phyloP scores from a whole-genome alignment of 2,888 invertebrate genomes.

The Leucoma salicis region DNA sequence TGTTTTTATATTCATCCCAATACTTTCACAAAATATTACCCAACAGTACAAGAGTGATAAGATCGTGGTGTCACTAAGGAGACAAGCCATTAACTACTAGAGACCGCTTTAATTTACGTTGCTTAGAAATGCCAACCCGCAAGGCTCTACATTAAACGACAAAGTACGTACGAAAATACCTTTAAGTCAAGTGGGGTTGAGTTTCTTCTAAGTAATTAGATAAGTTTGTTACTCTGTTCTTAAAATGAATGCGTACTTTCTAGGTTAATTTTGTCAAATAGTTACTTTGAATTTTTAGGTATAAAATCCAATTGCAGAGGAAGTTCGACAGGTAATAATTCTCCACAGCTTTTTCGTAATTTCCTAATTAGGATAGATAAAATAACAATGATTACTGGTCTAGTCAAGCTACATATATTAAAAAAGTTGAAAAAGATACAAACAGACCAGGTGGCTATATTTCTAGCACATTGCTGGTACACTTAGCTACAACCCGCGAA shows the following conservation, averaged over 20 bases:
- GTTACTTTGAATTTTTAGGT: no score
- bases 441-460: no score
- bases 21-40: neutral
- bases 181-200: neutral
- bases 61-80: neutral
- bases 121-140: neutral
- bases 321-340: no score
- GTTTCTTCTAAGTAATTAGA: constrained; percentile 2
- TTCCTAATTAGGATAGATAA: no score
- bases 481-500: no score
- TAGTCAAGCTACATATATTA: no score
- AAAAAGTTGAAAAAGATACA: no score
- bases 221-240: constrained; percentile 2
- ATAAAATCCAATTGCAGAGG: no score
- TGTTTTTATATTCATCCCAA: no score
- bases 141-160: neutral
- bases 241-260: neutral
- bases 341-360: no score
- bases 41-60: neutral
- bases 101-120: neutral
- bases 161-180: neutral
- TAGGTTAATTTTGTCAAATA: neutral
- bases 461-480: no score
- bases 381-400: no score
- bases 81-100: neutral